These are phyloP conservation scores for Pseudochirops corinnae DNA, from an alignment of 2,797 vertebrate genomes.

Conservation along the genomic window DNA sequence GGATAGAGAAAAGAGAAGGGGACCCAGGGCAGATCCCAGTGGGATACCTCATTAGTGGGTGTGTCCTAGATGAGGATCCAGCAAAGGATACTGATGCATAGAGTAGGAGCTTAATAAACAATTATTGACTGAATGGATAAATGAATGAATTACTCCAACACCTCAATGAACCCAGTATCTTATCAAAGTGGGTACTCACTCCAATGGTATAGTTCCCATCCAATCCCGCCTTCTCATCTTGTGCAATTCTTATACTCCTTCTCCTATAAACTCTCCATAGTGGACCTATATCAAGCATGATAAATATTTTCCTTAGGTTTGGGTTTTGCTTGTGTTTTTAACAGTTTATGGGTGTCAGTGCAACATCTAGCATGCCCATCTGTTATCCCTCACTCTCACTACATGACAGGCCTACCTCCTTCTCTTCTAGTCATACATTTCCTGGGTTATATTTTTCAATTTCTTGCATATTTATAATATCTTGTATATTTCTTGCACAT, in stretches of 20 bases:
- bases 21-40: neutral
- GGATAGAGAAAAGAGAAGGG: neutral
- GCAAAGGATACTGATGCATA: neutral
- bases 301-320: conserved; percentile 3
- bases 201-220: neutral
- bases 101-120: neutral
- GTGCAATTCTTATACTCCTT: neutral
- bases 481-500: neutral
- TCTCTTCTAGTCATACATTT: neutral
- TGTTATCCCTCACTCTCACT: neutral
- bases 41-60: neutral
- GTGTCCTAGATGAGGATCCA: neutral
- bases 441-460: neutral
- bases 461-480: too few species aligned
- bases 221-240: neutral
- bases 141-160: neutral
- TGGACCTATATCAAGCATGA: neutral
- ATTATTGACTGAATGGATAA: neutral
- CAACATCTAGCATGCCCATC: neutral
- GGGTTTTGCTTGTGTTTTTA: neutral
- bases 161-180: neutral
- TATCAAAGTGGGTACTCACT: neutral
- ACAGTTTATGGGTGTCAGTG: neutral
- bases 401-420: neutral
- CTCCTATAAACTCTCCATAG: neutral